A percentile compares a stretch with the other conserved stretches of the same genome.
phyloP scores from a whole-genome alignment of 2,888 invertebrate genomes.

The Colostygia pectinataria region DNA sequence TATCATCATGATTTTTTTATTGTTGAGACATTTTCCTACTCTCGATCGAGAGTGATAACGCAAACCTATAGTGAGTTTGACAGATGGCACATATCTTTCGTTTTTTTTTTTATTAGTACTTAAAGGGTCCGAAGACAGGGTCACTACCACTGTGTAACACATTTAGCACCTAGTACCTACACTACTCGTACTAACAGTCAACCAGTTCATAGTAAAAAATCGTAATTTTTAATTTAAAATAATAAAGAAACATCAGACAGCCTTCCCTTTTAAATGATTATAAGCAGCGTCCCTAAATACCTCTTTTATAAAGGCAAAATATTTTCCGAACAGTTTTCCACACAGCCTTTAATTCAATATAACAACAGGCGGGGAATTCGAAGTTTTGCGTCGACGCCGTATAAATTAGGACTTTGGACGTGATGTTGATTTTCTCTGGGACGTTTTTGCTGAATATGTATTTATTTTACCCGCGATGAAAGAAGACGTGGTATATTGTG shows the following conservation, averaged over 20 bases:
- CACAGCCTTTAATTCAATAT: conserved; percentile 79
- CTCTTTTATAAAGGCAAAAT: conserved; percentile 79
- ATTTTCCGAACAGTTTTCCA: conserved; percentile 81
- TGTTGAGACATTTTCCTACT: too few species aligned
- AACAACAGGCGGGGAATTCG: conserved; percentile 36
- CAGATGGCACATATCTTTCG: too few species aligned
- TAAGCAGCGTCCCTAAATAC: conserved; percentile 53
- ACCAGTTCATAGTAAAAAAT: too few species aligned
- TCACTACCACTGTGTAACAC: too few species aligned
- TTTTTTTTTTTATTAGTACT: too few species aligned
- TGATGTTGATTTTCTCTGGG: conserved; percentile 25
- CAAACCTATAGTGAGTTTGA: too few species aligned
- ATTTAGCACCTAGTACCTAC: background rate
- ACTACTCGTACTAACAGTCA: too few species aligned
- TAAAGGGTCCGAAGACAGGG: too few species aligned
- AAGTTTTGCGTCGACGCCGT: conserved; percentile 38
- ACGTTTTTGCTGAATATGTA: conserved; percentile 19
- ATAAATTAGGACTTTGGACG: conserved; percentile 41
- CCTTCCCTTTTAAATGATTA: conserved; percentile 24
- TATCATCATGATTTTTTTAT: too few species aligned
- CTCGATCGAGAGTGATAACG: too few species aligned
- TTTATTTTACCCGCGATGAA: background rate
- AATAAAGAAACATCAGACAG: background rate
- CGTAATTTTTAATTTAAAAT: too few species aligned
- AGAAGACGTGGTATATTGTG: too few species aligned